Percentiles rank a stretch among this genome's conserved stretches.
These are phyloP conservation scores for Artibeus jamaicensis DNA, from an alignment of 2,797 vertebrate genomes.

Conservation along the genomic window DNA sequence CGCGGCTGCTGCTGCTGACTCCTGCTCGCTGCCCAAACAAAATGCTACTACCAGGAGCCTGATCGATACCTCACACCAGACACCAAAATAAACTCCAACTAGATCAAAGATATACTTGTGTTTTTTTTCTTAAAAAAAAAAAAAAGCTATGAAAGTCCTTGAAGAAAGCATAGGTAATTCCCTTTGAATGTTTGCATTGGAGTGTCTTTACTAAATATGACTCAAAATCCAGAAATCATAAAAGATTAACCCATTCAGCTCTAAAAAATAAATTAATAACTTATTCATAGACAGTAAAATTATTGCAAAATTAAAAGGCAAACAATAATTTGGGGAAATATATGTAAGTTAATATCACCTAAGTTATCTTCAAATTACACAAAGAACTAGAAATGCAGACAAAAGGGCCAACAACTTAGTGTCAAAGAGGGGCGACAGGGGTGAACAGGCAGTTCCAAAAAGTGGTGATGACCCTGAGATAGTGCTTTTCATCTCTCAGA, in stretches of 20 bases:
- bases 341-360: background rate
- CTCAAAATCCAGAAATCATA: slow-evolving; percentile 1
- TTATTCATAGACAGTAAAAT: background rate
- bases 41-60: too few relatives aligned
- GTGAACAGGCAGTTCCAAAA: background rate
- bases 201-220: background rate
- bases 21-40: too few relatives aligned
- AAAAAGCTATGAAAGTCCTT: background rate
- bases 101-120: background rate
- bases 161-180: background rate
- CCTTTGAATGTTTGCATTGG: background rate
- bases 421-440: background rate
- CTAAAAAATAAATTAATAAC: background rate
- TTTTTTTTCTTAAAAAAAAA: background rate
- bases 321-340: background rate
- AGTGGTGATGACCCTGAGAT: background rate
- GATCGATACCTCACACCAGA: background rate
- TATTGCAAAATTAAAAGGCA: slow-evolving; percentile 2
- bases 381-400: background rate
- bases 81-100: background rate
- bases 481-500: background rate
- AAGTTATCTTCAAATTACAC: background rate
- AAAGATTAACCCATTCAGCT: background rate
- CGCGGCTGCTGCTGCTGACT: too few relatives aligned
- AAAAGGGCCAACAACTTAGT: background rate